A percentile compares a stretch with the other conserved stretches of the same genome.
These are phyloP conservation scores for Zophobas morio DNA, from an alignment of 1,140 invertebrate species.

Conservation along the genomic window DNA sequence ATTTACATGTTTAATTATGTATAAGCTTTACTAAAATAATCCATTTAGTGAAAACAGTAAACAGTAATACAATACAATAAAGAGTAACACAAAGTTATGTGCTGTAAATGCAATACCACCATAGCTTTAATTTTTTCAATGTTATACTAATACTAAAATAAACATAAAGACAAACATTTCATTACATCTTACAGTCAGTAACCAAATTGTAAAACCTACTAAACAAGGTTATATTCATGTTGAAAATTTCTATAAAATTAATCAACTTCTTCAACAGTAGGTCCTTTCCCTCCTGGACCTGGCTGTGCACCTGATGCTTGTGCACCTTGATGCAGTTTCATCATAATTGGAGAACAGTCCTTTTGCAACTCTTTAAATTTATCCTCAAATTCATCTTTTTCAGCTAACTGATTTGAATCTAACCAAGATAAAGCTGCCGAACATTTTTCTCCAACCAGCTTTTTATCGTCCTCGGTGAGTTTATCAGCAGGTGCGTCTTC, in stretches of 20 bases:
- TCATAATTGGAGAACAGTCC: slow-evolving; percentile 82
- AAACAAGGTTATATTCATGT: not conserved
- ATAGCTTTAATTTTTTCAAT: too few species aligned
- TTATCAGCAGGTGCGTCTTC: slow-evolving; percentile 77
- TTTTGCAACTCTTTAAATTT: slow-evolving; percentile 81
- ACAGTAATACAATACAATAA: too few species aligned
- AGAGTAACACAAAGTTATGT: too few species aligned
- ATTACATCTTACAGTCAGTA: not conserved
- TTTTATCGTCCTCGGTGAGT: slow-evolving; percentile 75
- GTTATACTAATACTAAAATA: too few species aligned
- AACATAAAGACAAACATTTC: not conserved
- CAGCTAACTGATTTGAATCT: slow-evolving; percentile 77
- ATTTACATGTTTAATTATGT: too few species aligned
- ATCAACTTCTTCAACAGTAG: slow-evolving; percentile 80
- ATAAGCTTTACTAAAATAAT: too few species aligned
- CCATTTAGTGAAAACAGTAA: too few species aligned
- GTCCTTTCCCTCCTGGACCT: slow-evolving; percentile 69
- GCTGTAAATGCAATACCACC: too few species aligned
- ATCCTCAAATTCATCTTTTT: slow-evolving; percentile 84
- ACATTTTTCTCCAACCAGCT: slow-evolving; percentile 73
- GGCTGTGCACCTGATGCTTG: slow-evolving; percentile 58
- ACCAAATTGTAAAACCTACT: not conserved
- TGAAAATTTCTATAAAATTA: slow-evolving; percentile 63
- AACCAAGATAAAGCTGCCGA: slow-evolving; percentile 73
- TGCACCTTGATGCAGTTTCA: slow-evolving; percentile 79